Percentiles rank a stretch among this genome's conserved stretches.
These are phyloP conservation scores for Eretmodus cyanostictus DNA, from an alignment of 2,113 vertebrate genomes.

Conservation along the genomic window DNA sequence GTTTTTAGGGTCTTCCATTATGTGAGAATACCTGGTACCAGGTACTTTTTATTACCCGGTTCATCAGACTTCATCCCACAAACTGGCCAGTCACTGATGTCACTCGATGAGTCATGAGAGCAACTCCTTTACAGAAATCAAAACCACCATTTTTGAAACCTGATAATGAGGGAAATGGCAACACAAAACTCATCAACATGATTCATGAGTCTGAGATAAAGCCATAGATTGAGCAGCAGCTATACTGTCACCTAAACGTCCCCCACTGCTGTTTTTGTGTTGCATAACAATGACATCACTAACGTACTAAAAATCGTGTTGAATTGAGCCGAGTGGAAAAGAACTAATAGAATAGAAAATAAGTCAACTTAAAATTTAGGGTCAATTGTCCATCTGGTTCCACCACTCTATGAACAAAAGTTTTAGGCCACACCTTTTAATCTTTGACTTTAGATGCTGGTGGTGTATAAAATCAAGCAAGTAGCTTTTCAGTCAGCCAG, in stretches of 20 bases:
- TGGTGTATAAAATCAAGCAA: neutral
- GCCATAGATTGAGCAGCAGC: neutral
- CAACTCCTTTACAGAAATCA: neutral
- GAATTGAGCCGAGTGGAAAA: neutral
- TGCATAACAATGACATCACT: neutral
- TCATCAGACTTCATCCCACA: neutral
- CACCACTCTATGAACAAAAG: neutral
- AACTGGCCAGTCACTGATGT: neutral
- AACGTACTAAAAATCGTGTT: neutral
- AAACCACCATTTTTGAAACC: neutral
- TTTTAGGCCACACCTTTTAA: neutral
- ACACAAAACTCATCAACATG: neutral
- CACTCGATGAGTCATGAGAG: neutral
- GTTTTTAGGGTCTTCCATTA: neutral
- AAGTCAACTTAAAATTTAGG: neutral
- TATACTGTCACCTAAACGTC: neutral
- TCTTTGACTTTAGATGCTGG: neutral
- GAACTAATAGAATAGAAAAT: neutral
- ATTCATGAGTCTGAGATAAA: neutral
- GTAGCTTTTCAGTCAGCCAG: neutral
- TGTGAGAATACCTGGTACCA: neutral
- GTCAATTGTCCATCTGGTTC: neutral
- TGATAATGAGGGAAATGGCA: neutral
- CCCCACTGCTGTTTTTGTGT: neutral
- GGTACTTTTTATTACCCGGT: neutral